Percentiles rank a stretch among this genome's conserved stretches.
Conservation (phyloP, 2,113 vertebrate genomes). For the Tragulus kanchil region DNA sequence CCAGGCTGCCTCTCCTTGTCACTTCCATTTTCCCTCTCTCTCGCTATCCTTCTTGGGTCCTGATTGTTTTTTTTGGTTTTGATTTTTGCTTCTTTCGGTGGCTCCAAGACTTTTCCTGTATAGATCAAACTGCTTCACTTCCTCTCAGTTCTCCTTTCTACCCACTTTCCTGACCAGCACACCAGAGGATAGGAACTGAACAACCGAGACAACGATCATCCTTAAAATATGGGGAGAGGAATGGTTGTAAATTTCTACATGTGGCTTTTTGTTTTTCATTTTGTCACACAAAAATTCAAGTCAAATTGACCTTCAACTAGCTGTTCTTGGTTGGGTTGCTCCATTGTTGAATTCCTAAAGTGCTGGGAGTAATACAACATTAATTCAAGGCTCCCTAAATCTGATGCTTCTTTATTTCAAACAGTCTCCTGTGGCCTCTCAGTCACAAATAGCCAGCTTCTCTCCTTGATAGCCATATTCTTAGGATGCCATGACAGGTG, state of each 20-base stretch:
- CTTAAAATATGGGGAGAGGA: not conserved
- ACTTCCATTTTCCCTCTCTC: not conserved
- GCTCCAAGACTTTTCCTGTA: not conserved
- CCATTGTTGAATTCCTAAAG: not conserved
- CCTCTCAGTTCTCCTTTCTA: not conserved
- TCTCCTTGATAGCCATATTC: not conserved
- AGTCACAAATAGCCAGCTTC: not conserved
- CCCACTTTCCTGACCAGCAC: constrained; percentile 11
- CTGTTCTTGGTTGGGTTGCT: not conserved
- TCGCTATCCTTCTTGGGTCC: not conserved
- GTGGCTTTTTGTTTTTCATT: not conserved
- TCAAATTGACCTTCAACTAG: not conserved
- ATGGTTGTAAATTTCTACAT: not conserved
- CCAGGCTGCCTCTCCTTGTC: not conserved
- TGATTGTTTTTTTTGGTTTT: not conserved
- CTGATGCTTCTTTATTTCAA: not conserved
- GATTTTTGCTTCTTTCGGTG: not conserved
- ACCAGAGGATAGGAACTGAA: not conserved
- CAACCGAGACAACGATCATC: not conserved
- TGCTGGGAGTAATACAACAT: not conserved
- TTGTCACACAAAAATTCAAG: not conserved
- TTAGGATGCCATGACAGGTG: not conserved
- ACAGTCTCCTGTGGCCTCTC: not conserved
- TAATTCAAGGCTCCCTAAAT: not conserved
- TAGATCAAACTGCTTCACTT: not conserved